Evolutionary conservation across 2,113 vertebrate species (phyloP), one percentile per base, ranked within the genome.

Genomic region (Tragelaphus strepsiceros): DNA sequence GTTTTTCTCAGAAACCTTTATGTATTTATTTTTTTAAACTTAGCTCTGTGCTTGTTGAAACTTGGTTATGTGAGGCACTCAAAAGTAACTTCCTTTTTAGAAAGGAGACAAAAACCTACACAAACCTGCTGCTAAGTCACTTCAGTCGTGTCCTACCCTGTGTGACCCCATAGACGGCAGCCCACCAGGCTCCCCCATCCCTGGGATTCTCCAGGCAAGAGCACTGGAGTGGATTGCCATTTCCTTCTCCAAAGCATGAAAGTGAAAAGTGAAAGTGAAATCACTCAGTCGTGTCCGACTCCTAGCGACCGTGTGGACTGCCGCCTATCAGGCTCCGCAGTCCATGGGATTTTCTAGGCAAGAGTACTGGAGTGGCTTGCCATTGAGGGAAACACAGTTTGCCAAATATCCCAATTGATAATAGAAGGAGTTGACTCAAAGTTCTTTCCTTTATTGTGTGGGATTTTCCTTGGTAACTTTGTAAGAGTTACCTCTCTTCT

Each of bases 71-170:
- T 86, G 49, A 22, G 26, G 19, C 59, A 21, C 62, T 95, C n/a
- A 78, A 93, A 93, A 88, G 62, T 61, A 86, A 94, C 88, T 98
- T 97, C 56, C 81, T 94, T 90, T 97, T 95, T 53, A 91, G 64
- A 92, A 24, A 16, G 87, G 53, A 94, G 77, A 88, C 39, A 22
- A 90, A 95, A 93, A 90, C 16, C 56, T 49, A 97, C 11, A 87
- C 14, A 54, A 81, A 88, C 62, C 15, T 19, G 43, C 43, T 43
- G 43, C 43, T 43, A 43, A 43, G 43, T 43, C 43, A 43, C 43
- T 43, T 43, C 43, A 43, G 43, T 43, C 43, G 6, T 43, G 43
- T 43, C 43, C 43, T 43, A 43, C 43, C 43, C 43, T 43, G 43
- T 43, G 43, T 43, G 43, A 43, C 43, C 43, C 43, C 43, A 43